Conservation (phyloP, 1,140 invertebrate genomes). For the Antheraea pernyi region DNA sequence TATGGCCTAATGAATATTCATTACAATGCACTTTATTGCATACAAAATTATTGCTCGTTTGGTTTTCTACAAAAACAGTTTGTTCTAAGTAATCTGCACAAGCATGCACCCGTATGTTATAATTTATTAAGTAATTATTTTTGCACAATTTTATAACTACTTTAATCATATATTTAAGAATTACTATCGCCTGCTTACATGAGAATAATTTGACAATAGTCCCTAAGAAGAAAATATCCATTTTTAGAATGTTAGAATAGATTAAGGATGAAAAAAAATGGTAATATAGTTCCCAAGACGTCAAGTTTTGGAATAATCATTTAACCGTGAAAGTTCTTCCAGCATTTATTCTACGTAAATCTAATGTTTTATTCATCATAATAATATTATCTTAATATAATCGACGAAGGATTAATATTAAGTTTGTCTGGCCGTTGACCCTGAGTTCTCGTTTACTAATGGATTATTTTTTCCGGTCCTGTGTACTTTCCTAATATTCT, state of each 20-base stretch:
- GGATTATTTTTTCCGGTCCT: neutral
- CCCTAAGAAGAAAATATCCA: neutral
- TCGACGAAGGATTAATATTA: neutral
- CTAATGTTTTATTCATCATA: constrained; percentile 1
- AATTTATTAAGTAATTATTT: too few relatives aligned
- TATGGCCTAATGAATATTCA: too few relatives aligned
- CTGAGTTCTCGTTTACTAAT: neutral
- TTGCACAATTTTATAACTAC: too few relatives aligned
- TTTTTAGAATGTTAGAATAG: neutral
- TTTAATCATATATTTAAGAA: too few relatives aligned
- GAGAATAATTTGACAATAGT: too few relatives aligned
- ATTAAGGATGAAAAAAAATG: neutral
- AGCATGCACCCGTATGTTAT: too few relatives aligned
- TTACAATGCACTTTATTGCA: too few relatives aligned
- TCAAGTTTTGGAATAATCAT: constrained; percentile 1
- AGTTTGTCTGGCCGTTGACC: neutral
- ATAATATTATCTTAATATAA: constrained; percentile 4
- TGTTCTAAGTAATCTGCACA: too few relatives aligned
- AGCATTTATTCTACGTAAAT: neutral
- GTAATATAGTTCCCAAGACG: neutral
- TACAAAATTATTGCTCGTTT: too few relatives aligned
- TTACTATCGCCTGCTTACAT: too few relatives aligned
- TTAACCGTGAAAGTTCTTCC: neutral
- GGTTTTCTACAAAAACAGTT: too few relatives aligned
- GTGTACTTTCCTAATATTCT: too few relatives aligned